These are phyloP conservation scores for Cyclura pinguis DNA, from an alignment of 2,797 vertebrate species.

Conservation along the genomic window DNA sequence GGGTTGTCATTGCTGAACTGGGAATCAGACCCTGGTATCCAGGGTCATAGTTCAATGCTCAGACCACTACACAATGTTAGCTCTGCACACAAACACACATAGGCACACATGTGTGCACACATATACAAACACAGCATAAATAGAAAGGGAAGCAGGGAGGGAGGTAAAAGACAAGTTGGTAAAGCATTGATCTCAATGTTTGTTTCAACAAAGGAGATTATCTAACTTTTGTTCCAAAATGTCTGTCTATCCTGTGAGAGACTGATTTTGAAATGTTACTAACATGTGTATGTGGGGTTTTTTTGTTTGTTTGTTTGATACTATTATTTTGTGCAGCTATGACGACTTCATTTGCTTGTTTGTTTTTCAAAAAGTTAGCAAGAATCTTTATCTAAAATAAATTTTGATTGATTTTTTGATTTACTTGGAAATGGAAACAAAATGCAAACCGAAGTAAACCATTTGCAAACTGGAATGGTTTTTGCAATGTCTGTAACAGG, in stretches of 20 bases:
- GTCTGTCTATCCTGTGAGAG: not conserved
- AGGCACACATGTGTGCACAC: no score
- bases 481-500: slow-evolving; percentile 54
- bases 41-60: no score
- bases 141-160: no score
- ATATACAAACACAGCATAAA: no score
- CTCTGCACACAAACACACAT: no score
- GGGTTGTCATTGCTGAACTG: no score
- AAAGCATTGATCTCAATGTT: not conserved
- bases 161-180: not conserved
- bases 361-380: not conserved
- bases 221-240: not conserved
- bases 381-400: not conserved
- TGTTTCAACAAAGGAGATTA: not conserved
- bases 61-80: no score
- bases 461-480: no score
- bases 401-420: not conserved
- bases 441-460: not conserved
- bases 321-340: not conserved
- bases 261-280: not conserved
- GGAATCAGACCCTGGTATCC: no score
- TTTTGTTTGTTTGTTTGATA: no score
- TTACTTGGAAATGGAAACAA: not conserved
- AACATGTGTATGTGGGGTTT: no score
- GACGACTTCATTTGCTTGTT: accelerated